Conservation (phyloP, 2,888 invertebrate genomes). For the Epistrophella euchroma region DNA sequence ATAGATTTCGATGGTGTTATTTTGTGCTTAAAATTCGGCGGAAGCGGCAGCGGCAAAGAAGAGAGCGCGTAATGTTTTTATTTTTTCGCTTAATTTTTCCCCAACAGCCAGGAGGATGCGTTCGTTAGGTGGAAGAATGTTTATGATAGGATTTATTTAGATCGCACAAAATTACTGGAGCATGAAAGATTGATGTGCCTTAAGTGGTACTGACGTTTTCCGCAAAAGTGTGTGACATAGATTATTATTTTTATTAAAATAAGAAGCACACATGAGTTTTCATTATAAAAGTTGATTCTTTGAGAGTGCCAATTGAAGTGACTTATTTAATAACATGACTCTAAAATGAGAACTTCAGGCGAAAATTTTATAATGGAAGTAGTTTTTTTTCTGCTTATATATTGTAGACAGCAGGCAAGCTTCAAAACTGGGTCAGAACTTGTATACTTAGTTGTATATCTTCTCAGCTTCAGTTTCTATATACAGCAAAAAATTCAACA, state of each 20-base stretch:
- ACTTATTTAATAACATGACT: not conserved
- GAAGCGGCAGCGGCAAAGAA: too few species aligned
- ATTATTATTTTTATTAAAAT: conserved; percentile 47
- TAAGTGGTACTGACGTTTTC: conserved; percentile 66
- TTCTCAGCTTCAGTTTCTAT: too few species aligned
- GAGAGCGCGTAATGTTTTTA: not conserved
- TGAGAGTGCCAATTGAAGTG: conserved; percentile 7
- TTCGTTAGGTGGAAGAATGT: conserved; percentile 50
- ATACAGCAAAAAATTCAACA: too few species aligned
- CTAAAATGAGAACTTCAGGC: too few species aligned
- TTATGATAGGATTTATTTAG: conserved; percentile 72
- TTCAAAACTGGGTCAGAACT: too few species aligned
- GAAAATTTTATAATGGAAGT: too few species aligned
- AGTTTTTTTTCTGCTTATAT: too few species aligned
- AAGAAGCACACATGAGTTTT: conserved; percentile 46
- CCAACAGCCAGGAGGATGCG: not conserved
- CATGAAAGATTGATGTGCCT: conserved; percentile 66
- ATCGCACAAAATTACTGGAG: conserved; percentile 69
- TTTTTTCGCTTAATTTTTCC: conserved; percentile 2
- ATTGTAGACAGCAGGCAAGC: too few species aligned
- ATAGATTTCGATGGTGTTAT: conserved; percentile 42
- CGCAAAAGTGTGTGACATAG: conserved; percentile 59
- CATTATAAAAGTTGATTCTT: conserved; percentile 43
- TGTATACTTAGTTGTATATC: too few species aligned
- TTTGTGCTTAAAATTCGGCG: not conserved